These are phyloP conservation scores for Tauraco hartlaubi DNA, from an alignment of 2,797 vertebrate genomes.

Conservation along the genomic window DNA sequence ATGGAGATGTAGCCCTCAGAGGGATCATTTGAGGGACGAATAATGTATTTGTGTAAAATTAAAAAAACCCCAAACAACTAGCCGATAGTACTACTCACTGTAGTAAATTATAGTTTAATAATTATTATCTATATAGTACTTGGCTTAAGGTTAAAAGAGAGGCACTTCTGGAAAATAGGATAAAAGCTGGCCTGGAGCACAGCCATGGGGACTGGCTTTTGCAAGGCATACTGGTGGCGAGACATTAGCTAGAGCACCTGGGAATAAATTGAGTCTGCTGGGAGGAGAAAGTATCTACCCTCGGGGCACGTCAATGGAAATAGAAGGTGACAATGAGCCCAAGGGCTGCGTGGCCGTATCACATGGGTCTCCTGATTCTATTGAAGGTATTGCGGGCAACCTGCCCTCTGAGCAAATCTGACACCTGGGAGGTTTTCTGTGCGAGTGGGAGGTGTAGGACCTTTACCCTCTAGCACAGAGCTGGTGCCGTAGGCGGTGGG, in stretches of 20 bases:
- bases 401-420: conserved; percentile 77
- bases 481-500: conserved; percentile 77
- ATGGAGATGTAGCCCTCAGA: conserved; percentile 72
- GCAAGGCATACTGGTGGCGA: conserved; percentile 20
- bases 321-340: conserved; percentile 76
- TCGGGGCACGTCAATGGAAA: conserved; percentile 83
- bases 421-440: conserved; percentile 73
- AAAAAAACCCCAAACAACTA: not conserved
- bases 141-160: conserved; percentile 58
- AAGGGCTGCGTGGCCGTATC: conserved; percentile 54
- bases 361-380: conserved; percentile 76
- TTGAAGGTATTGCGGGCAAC: conserved; percentile 63
- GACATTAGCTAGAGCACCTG: conserved; percentile 71
- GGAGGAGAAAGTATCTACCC: conserved; percentile 76
- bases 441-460: conserved; percentile 80
- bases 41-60: conserved; percentile 36
- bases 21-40: conserved; percentile 50
- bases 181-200: conserved; percentile 72
- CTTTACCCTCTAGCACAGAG: conserved; percentile 77
- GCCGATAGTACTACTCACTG: conserved; percentile 36
- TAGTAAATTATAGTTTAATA: conserved; percentile 75
- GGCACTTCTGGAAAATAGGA: conserved; percentile 83
- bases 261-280: conserved; percentile 65
- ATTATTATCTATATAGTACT: conserved; percentile 58
- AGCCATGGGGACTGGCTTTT: not conserved